Evolutionary conservation across 2,888 invertebrate species (phyloP), one percentile per base, ranked within the genome.

Genomic region (Orthosia gothica): DNA sequence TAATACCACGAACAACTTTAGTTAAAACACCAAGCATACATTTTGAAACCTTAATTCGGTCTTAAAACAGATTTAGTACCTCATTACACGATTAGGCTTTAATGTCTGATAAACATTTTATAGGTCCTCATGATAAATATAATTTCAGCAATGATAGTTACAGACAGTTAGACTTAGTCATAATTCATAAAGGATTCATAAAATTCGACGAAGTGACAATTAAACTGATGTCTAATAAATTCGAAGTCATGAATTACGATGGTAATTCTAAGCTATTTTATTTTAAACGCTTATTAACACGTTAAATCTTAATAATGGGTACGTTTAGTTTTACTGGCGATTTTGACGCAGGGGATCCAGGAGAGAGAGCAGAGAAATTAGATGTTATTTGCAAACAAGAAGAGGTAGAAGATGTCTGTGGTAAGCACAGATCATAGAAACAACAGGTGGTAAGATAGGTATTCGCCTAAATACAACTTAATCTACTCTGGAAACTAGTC

Each of bases 181-280:
- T 81, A 80, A 84, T 75, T 75, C 68, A 81, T 69, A 62, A 58
- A 69, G 61, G 70, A 26, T 73, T 70, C 69, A 82, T 85, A 67
- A 82, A 82, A 85, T 61, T 52, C 49, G 12, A 76, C 78, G 58
- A 66, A 76, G 62, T 76, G 77, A 85, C 82, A 76, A 70, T n/a
- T 84, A 82, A 82, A 76, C 49, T 57, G 32, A 63, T 63, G 50
- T 76, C 45, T 70, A 67, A 82, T 85, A 85, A 85, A 85, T 82
- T 82, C 83, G 26, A 70, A 64, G 66, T 61, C 83, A 76, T 82
- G 70, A 82, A 82, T 72, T 62, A 69, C 68, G 58, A 73, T 78
- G 67, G 50, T 76, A 54, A 82, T 78, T 77, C 68, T 61, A 67
- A 40, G 78, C 69, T 40, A 82, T 85, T 72, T 73, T 82, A 64